Evolutionary conservation across 1,140 invertebrate genomes (phyloP).

Genomic region (Holcopasites calliopsidis): DNA sequence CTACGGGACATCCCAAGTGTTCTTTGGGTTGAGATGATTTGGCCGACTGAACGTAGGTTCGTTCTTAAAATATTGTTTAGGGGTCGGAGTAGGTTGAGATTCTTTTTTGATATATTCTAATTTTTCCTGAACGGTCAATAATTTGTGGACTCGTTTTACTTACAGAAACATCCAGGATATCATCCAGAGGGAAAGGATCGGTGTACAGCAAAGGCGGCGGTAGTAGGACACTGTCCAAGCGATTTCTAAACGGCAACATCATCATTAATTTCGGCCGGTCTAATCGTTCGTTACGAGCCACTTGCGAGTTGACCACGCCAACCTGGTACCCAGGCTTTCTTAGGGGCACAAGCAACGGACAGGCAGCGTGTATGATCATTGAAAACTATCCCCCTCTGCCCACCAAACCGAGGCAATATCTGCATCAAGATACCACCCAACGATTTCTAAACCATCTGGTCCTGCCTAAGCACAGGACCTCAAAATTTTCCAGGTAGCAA

Average conservation of each 20-base stretch:
- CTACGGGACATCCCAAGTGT: not conserved
- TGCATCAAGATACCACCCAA: conserved; percentile 76
- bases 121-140: too few species aligned
- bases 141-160: conserved; percentile 7
- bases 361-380: conserved; percentile 83
- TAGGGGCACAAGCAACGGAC: conserved; percentile 80
- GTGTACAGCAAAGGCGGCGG: conserved; percentile 78
- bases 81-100: too few species aligned
- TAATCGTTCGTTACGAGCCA: conserved; percentile 66
- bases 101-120: too few species aligned
- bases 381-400: conserved; percentile 77
- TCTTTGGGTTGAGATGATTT: conserved; percentile 18
- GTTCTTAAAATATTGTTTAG: too few species aligned
- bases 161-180: conserved; percentile 80
- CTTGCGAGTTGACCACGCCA: conserved; percentile 63
- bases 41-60: conserved; percentile 18
- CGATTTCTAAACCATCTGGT: conserved; percentile 75
- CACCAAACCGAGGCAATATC: conserved; percentile 76
- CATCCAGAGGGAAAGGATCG: conserved; percentile 79
- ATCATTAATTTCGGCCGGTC: conserved; percentile 69
- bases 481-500: conserved; percentile 91
- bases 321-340: conserved; percentile 70
- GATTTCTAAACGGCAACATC: conserved; percentile 73
- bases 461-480: conserved; percentile 86
- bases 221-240: conserved; percentile 72